Evolutionary conservation across 2,888 invertebrate genomes (phyloP).

Genomic region (Herminia tarsipennalis): DNA sequence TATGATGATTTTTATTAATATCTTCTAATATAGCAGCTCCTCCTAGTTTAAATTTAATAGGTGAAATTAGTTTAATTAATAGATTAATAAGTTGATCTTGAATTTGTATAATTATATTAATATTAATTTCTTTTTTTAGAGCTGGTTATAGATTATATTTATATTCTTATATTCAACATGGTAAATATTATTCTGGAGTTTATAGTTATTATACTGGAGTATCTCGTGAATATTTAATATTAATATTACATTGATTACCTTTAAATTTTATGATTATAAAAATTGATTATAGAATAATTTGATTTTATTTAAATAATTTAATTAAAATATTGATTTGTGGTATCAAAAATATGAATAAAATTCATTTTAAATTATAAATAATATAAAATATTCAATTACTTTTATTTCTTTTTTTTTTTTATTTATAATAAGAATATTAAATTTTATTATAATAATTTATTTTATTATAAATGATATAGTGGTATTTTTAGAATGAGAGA

Average conservation of each 20-base stretch:
- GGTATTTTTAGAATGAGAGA: constrained; percentile 84
- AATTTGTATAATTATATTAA: constrained; percentile 80
- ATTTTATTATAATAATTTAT: constrained; percentile 71
- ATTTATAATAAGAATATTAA: constrained; percentile 72
- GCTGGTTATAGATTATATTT: constrained; percentile 88
- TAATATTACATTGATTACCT: constrained; percentile 87
- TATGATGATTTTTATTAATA: constrained; percentile 88
- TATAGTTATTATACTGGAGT: constrained; percentile 79
- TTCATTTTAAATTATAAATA: constrained; percentile 81
- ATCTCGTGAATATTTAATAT: constrained; percentile 86
- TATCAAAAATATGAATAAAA: constrained; percentile 80
- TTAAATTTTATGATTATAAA: constrained; percentile 87
- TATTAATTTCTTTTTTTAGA: constrained; percentile 87
- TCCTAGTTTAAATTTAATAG: constrained; percentile 88
- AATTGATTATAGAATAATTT: constrained; percentile 79
- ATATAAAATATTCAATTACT: constrained; percentile 78
- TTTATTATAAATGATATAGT: constrained; percentile 75
- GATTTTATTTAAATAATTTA: constrained; percentile 88
- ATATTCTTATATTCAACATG: constrained; percentile 88
- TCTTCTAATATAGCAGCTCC: constrained; percentile 88
- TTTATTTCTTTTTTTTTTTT: constrained; percentile 80
- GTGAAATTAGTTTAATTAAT: constrained; percentile 88
- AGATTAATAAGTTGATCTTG: constrained; percentile 82
- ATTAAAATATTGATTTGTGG: constrained; percentile 89
- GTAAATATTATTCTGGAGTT: constrained; percentile 76